These are phyloP conservation scores for Arvicanthis niloticus DNA, from an alignment of 2,113 vertebrate species.

Conservation along the genomic window DNA sequence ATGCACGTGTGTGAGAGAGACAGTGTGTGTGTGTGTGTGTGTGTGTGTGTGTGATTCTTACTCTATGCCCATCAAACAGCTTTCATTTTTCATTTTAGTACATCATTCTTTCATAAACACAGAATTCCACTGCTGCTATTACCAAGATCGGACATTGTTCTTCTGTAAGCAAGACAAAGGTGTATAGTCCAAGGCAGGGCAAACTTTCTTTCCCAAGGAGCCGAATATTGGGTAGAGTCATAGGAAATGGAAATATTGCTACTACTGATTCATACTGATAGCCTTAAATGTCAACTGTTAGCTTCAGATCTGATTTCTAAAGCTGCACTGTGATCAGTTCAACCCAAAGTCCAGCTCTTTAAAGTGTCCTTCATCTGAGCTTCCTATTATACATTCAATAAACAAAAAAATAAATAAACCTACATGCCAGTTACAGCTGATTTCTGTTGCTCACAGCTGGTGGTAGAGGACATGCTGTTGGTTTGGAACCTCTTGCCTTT, in stretches of 20 bases:
- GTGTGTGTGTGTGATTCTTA: not conserved
- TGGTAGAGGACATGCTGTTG: not conserved
- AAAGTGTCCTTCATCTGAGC: not conserved
- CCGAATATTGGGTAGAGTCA: not conserved
- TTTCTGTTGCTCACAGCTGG: not conserved
- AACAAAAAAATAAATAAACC: not conserved
- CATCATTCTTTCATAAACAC: not conserved
- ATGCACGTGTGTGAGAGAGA: no score
- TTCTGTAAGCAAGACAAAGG: not conserved
- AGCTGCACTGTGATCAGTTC: not conserved
- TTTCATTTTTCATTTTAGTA: not conserved
- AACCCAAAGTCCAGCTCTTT: not conserved
- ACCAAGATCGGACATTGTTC: not conserved
- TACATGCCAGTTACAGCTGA: not conserved
- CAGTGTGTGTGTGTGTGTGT: not conserved
- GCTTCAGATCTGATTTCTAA: not conserved
- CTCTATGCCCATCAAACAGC: not conserved
- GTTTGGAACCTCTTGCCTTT: not conserved
- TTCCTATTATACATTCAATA: not conserved
- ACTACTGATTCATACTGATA: not conserved
- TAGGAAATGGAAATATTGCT: not conserved
- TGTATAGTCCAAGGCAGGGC: not conserved
- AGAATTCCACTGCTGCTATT: not conserved
- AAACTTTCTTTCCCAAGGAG: not conserved
- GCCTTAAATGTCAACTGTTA: not conserved